Evolutionary conservation across 2,797 vertebrate genomes (phyloP).

Genomic region (Cheirogaleus major): DNA sequence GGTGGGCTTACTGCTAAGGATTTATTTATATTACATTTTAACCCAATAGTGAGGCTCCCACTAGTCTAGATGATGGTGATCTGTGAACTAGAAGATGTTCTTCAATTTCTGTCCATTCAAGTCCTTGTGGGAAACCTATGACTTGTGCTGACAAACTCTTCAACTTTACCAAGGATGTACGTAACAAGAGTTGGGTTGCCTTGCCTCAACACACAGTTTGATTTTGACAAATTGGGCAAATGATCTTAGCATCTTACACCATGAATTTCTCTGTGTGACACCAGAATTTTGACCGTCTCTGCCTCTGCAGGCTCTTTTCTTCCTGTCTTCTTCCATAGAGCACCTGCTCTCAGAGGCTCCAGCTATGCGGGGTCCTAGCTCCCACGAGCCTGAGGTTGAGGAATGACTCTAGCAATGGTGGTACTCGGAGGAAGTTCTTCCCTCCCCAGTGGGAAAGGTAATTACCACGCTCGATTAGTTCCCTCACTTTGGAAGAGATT

Average conservation of each 20-base stretch:
- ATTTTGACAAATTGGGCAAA: not conserved
- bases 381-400: not conserved
- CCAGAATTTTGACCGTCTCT: not conserved
- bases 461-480: slow-evolving; percentile 8
- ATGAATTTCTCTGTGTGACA: not conserved
- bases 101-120: not conserved
- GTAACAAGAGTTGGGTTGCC: not conserved
- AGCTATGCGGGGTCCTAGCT: not conserved
- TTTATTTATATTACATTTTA: not conserved
- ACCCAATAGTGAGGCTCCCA: not conserved
- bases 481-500: not conserved
- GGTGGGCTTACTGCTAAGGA: not conserved
- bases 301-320: not conserved
- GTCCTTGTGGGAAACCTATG: not conserved
- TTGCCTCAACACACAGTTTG: not conserved
- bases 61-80: not conserved
- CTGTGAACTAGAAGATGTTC: not conserved
- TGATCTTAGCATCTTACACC: not conserved
- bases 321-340: not conserved
- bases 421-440: not conserved
- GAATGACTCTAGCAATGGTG: not conserved
- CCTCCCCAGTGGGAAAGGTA: not conserved
- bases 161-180: not conserved
- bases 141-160: not conserved
- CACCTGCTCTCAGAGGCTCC: not conserved